Conservation (phyloP, 1,140 invertebrate species). For the Drosophila takahashii region DNA sequence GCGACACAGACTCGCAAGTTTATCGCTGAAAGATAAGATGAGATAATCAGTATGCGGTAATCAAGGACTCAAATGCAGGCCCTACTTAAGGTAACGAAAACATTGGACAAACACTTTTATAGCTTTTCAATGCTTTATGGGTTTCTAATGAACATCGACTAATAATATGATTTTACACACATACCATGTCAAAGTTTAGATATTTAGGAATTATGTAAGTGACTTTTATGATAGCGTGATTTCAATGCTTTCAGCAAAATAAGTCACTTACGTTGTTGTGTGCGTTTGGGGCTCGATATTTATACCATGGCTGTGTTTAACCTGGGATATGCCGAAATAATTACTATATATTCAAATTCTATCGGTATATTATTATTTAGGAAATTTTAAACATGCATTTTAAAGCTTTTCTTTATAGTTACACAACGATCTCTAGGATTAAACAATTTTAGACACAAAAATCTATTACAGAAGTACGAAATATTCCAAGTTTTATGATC, state of each 20-base stretch:
- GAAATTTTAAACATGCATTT: not conserved
- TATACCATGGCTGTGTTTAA: constrained; percentile 44
- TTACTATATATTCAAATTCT: not conserved
- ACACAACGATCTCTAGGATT: not conserved
- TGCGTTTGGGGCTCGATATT: constrained; percentile 58
- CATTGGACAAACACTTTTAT: constrained; percentile 1
- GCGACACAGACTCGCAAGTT: constrained; percentile 78
- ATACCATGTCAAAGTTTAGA: not conserved
- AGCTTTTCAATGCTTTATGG: constrained; percentile 5
- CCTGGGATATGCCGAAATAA: constrained; percentile 28
- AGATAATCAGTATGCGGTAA: not conserved
- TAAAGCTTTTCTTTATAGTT: not conserved
- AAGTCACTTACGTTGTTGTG: constrained; percentile 22
- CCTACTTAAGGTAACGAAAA: constrained; percentile 2
- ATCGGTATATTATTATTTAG: not conserved
- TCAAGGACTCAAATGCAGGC: not conserved
- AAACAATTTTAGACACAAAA: not conserved
- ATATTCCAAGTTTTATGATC: not conserved
- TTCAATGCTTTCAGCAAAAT: not conserved
- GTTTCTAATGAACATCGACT: constrained; percentile 1
- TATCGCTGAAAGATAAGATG: constrained; percentile 68
- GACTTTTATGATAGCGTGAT: not conserved
- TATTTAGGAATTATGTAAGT: not conserved
- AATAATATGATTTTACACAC: constrained; percentile 7
- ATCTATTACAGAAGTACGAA: not conserved